Percentiles rank a stretch among this genome's conserved stretches.
Evolutionary conservation across 2,113 vertebrate species (phyloP).

Genomic region (Astatotilapia flaviijosephi): DNA sequence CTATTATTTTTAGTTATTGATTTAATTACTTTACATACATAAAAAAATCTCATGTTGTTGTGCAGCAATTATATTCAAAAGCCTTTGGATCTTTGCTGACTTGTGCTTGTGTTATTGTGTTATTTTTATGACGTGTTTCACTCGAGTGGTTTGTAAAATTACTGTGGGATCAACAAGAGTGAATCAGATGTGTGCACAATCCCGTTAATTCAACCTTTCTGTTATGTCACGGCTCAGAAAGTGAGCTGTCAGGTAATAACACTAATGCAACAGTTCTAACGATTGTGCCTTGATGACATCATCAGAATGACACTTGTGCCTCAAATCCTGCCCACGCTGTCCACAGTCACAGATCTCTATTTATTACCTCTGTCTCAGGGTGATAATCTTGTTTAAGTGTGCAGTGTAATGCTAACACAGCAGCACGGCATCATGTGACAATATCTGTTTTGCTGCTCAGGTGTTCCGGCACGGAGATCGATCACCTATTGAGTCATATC

Average conservation of each 20-base stretch:
- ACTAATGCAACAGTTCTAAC: background rate
- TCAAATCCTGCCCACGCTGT: background rate
- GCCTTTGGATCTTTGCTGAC: background rate
- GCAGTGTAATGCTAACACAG: background rate
- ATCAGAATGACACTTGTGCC: conserved; percentile 3
- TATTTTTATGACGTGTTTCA: background rate
- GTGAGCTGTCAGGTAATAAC: background rate
- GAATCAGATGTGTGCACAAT: conserved; percentile 13
- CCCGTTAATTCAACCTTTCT: background rate
- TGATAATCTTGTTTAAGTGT: background rate
- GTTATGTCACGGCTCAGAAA: background rate
- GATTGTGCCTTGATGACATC: background rate
- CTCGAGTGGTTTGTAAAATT: background rate
- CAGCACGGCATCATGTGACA: background rate
- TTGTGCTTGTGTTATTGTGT: background rate
- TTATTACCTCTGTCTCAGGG: conserved; percentile 1
- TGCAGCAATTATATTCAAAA: background rate
- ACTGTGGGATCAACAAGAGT: background rate
- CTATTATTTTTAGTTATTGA: background rate
- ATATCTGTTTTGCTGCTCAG: conserved; percentile 58
- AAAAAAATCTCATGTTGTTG: background rate
- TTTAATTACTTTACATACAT: background rate
- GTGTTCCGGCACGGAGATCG: conserved; percentile 82
- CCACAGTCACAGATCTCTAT: background rate
- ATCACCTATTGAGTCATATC: conserved; percentile 79